Conservation (phyloP, 2,888 invertebrate genomes). For the Aplocera efformata region DNA sequence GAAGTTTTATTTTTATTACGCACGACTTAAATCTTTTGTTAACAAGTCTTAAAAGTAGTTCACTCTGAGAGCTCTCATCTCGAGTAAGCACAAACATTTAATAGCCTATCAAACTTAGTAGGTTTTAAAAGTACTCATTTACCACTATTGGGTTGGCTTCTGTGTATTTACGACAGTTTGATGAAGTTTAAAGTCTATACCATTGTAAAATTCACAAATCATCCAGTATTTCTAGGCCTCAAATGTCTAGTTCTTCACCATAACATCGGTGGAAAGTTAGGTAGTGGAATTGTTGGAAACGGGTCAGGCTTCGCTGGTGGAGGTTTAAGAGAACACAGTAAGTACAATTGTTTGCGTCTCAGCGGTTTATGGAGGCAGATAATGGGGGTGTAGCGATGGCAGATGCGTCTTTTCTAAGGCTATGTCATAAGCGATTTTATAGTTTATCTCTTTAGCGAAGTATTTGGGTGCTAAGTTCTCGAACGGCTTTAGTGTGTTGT, state of each 20-base stretch:
- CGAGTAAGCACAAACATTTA: constrained; percentile 9
- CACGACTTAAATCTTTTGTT: too few species aligned
- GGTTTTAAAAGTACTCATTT: constrained; percentile 9
- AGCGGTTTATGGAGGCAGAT: constrained; percentile 67
- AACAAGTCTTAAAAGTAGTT: too few species aligned
- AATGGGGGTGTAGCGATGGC: constrained; percentile 61
- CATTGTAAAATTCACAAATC: constrained; percentile 51
- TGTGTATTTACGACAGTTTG: constrained; percentile 62
- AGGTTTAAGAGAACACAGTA: constrained; percentile 54
- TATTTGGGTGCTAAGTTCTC: constrained; percentile 2
- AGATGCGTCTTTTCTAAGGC: constrained; percentile 57
- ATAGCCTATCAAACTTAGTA: constrained; percentile 9
- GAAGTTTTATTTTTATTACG: too few species aligned
- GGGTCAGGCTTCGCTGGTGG: constrained; percentile 41
- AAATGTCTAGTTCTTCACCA: constrained; percentile 9
- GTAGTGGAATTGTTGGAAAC: constrained; percentile 22
- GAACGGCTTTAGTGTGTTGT: background rate
- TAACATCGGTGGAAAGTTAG: constrained; percentile 8
- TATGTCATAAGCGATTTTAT: constrained; percentile 33
- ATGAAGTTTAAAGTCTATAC: constrained; percentile 61
- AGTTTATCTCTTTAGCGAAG: background rate
- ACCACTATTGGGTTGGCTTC: constrained; percentile 29
- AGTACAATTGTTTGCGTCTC: constrained; percentile 63
- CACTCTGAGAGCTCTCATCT: constrained; percentile 2
- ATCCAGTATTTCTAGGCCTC: constrained; percentile 38